Base-by-base conservation (phyloP, 64 coral and sea anemone genomes). In the Montipora capricornis region DNA sequence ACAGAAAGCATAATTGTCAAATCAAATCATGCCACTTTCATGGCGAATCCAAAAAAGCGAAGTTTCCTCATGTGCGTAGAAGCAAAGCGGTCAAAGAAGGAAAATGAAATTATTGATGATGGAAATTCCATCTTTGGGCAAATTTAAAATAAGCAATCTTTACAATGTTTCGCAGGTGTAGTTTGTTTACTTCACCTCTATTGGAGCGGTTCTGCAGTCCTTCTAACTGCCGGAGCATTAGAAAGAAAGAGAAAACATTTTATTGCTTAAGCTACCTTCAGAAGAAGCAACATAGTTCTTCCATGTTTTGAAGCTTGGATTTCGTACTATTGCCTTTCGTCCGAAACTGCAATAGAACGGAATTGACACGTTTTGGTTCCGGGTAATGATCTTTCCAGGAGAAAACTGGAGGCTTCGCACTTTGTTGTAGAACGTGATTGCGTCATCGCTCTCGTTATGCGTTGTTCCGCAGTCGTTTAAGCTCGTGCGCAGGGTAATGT, bases 351-450 rank as follows among this genome's bases (percentile, higher is more conserved):
- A 79, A 20, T 79, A 79, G 77, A 79, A 79, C 16, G 16, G 77
- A 79, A 79, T 79, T 79, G 77, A 79, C 77, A 79, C 77, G 46
- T 79, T 79, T 51, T 79, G 77, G 1, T 79, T 45, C 77, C 77
- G 77, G 5, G 77, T 79, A 19, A 79, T 79, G 77, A 79, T 8
- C 44, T 19, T 79, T 7, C 77, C 77, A 20, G 13, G 15, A 51
- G 46, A 79, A 51, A 51, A 79, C 77, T 51, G 47, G 15, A 79
- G 44, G 48, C 77, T 79, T 79, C 75, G 74, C 26, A 89, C 87
- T 88, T 77, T 13, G 75, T 89, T 89, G 24, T 89, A 22, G 76
- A 79, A 90, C 6, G 88, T 90, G n/a, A 90, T 80, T 2, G 76
- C 78, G 77, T 90, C 88, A 13, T 78, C 57, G 53, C 75, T 90